phyloP scores from a whole-genome alignment of 2,888 invertebrate genomes.

The Lepetodrilus schrolli region DNA sequence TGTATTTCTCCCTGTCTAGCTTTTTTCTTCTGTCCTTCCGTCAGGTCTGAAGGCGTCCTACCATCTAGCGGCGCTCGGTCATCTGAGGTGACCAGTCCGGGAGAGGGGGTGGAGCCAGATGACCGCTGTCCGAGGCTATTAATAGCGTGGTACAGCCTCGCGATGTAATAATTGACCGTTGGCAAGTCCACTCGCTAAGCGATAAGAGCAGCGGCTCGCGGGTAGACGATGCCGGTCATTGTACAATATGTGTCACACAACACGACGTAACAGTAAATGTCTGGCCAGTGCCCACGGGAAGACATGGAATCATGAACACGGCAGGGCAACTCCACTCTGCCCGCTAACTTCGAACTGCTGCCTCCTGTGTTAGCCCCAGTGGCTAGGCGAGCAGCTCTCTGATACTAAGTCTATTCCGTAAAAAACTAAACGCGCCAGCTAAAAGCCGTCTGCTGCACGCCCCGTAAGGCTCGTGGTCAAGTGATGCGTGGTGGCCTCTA shows the following conservation, averaged over 20 bases:
- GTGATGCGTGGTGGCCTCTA: slow-evolving; percentile 59
- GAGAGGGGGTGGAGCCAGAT: slow-evolving; percentile 10
- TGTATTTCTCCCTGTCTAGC: slow-evolving; percentile 37
- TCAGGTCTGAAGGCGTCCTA: slow-evolving; percentile 38
- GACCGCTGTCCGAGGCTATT: slow-evolving; percentile 33
- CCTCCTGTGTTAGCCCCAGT: not conserved
- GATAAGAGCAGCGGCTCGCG: not conserved
- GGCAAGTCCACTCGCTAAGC: not conserved
- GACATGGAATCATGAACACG: not conserved
- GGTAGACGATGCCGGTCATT: slow-evolving; percentile 7
- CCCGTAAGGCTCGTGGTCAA: slow-evolving; percentile 58
- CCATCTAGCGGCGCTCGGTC: slow-evolving; percentile 32
- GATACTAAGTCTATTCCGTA: slow-evolving; percentile 25
- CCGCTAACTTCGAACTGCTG: slow-evolving; percentile 3
- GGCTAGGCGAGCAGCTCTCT: slow-evolving; percentile 19
- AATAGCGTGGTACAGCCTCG: slow-evolving; percentile 4
- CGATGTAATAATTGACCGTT: slow-evolving; percentile 28
- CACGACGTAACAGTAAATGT: slow-evolving; percentile 24
- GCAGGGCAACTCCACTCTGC: slow-evolving; percentile 4
- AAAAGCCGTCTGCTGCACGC: slow-evolving; percentile 30
- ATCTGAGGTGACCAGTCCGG: slow-evolving; percentile 33
- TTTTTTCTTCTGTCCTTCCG: slow-evolving; percentile 37
- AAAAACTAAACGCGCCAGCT: slow-evolving; percentile 28
- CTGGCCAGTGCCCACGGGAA: slow-evolving; percentile 11
- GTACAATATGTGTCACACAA: slow-evolving; percentile 7